Percentiles rank a stretch among this genome's conserved stretches.
These are phyloP conservation scores for Eretmocerus hayati DNA, from an alignment of 2,888 invertebrate species.

Conservation along the genomic window DNA sequence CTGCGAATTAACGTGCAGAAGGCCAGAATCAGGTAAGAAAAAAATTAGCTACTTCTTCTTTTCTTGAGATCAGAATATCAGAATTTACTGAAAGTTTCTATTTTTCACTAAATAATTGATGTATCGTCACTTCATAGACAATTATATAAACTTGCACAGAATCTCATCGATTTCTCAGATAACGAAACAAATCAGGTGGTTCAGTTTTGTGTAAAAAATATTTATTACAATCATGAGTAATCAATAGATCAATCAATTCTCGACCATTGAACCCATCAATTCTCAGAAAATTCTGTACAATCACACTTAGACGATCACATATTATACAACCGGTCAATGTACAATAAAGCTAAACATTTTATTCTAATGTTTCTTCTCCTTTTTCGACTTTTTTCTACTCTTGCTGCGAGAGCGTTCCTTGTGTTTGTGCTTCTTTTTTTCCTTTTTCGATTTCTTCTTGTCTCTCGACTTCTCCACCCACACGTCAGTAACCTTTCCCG, in stretches of 20 bases:
- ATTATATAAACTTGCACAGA: no score
- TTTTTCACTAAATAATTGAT: no score
- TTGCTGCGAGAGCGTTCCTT: constrained; percentile 36
- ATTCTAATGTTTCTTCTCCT: constrained; percentile 26
- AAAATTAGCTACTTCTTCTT: no score
- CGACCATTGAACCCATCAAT: neutral
- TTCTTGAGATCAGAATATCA: no score
- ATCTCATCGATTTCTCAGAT: no score
- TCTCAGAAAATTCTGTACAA: constrained; percentile 1
- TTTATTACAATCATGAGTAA: neutral
- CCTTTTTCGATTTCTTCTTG: constrained; percentile 38
- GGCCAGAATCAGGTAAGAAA: no score
- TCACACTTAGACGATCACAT: neutral
- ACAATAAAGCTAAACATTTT: neutral
- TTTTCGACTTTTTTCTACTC: constrained; percentile 34
- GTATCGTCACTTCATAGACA: no score
- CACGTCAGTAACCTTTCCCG: constrained; percentile 23
- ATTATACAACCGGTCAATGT: constrained; percentile 5
- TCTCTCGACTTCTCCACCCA: constrained; percentile 35
- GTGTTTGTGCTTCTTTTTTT: constrained; percentile 41
- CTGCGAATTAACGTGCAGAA: no score
- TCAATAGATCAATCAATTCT: neutral
- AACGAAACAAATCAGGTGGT: no score
- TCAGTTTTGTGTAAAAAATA: neutral
- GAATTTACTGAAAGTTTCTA: no score